Evolutionary conservation across 2,113 vertebrate species (phyloP).

Genomic region (Orthonyx spaldingii): DNA sequence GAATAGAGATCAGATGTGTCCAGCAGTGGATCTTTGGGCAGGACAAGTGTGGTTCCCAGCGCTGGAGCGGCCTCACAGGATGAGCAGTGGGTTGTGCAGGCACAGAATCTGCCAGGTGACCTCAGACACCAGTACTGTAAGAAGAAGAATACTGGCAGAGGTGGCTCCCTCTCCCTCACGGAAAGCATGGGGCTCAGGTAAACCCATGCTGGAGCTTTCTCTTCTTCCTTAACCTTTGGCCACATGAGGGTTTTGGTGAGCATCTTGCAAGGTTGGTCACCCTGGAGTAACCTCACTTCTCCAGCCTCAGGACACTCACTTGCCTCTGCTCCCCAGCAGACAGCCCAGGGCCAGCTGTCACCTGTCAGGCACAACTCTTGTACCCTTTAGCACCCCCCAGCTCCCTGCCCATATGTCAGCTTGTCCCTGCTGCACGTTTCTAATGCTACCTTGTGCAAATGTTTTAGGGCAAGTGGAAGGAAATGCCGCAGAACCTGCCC

Average conservation of each 20-base stretch:
- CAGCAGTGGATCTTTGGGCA: background rate
- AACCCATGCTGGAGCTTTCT: background rate
- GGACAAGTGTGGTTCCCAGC: background rate
- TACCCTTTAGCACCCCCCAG: background rate
- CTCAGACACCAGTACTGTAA: background rate
- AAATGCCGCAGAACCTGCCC: slow-evolving; percentile 37
- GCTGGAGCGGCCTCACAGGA: rapidly evolving
- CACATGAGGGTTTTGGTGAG: background rate
- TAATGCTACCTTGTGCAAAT: background rate
- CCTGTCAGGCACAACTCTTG: background rate
- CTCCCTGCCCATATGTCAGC: background rate
- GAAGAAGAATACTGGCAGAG: background rate
- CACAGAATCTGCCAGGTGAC: background rate
- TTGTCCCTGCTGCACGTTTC: background rate
- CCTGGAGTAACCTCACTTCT: background rate
- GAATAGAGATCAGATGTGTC: background rate
- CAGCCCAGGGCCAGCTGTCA: background rate
- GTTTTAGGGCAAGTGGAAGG: background rate
- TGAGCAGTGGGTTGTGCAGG: background rate
- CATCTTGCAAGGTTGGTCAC: background rate
- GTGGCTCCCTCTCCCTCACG: background rate
- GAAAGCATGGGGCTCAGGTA: background rate
- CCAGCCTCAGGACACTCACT: background rate
- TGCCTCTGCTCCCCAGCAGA: background rate
- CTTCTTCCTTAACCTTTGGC: background rate